Percentiles rank a stretch among this genome's conserved stretches.
These are phyloP conservation scores for Tipula vernalis DNA, from an alignment of 2,888 invertebrate genomes.

Conservation along the genomic window DNA sequence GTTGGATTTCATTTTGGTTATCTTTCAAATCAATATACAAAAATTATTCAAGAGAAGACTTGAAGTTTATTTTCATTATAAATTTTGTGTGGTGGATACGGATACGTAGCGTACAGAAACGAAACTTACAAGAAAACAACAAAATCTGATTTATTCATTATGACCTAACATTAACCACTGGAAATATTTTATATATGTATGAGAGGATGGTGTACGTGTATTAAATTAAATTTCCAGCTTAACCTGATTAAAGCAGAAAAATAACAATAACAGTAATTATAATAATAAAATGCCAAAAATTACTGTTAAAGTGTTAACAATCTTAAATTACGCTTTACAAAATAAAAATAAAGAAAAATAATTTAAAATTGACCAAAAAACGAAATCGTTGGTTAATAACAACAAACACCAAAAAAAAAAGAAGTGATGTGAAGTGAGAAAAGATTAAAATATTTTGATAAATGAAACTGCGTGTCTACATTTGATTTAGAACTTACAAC, in stretches of 20 bases:
- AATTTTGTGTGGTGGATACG: no score
- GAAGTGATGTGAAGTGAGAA: background rate
- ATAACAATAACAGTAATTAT: background rate
- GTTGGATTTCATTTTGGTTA: background rate
- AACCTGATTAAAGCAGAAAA: background rate
- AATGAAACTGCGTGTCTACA: background rate
- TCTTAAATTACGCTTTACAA: background rate
- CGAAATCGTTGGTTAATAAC: background rate
- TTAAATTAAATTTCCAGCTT: background rate
- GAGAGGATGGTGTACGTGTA: background rate
- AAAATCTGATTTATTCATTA: background rate
- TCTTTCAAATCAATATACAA: background rate
- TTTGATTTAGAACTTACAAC: background rate
- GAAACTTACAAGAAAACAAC: background rate
- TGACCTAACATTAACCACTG: background rate
- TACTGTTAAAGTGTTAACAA: slow-evolving; percentile 4
- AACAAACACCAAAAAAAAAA: background rate
- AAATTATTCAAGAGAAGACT: background rate
- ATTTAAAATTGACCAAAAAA: background rate
- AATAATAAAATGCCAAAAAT: background rate
- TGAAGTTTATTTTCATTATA: background rate
- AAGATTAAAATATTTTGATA: background rate
- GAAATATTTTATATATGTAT: background rate
- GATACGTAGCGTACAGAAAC: background rate
- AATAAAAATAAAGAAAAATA: background rate